phyloP scores from a whole-genome alignment of 1,140 invertebrate species.

The Conopomorpha cramerella region DNA sequence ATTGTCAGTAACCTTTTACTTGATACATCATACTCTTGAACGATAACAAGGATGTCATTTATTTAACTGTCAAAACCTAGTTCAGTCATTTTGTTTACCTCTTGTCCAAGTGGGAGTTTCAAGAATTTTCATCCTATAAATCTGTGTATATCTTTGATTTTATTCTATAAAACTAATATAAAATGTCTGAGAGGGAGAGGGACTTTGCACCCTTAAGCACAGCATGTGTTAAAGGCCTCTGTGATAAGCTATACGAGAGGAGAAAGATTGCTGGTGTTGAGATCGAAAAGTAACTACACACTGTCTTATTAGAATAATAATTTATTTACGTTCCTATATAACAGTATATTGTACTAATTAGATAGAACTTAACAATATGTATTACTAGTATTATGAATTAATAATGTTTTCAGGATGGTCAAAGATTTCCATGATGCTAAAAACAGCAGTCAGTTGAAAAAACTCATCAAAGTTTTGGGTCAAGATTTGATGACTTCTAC shows the following conservation, averaged over 20 bases:
- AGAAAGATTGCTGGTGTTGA: slow-evolving; percentile 94
- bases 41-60: not conserved
- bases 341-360: too few relatives aligned
- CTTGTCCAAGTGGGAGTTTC: too few relatives aligned
- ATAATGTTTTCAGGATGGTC: slow-evolving; percentile 82
- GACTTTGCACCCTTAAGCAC: slow-evolving; percentile 88
- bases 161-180: too few relatives aligned
- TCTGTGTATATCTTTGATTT: too few relatives aligned
- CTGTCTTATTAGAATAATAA: too few relatives aligned
- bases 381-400: slow-evolving; percentile 7
- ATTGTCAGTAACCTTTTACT: too few relatives aligned
- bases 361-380: too few relatives aligned
- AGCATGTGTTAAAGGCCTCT: slow-evolving; percentile 89
- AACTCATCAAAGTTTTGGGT: slow-evolving; percentile 85
- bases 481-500: slow-evolving; percentile 91
- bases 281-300: slow-evolving; percentile 99
- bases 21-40: too few relatives aligned
- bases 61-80: slow-evolving; percentile 2
- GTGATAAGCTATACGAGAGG: slow-evolving; percentile 98
- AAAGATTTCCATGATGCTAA: slow-evolving; percentile 86
- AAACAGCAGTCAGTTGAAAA: slow-evolving; percentile 82
- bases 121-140: too few relatives aligned
- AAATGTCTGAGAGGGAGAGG: slow-evolving; percentile 67
- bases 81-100: too few relatives aligned
- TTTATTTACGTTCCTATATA: too few relatives aligned